Conservation (phyloP, 2,888 invertebrate species). For the Thymelicus lineola region DNA sequence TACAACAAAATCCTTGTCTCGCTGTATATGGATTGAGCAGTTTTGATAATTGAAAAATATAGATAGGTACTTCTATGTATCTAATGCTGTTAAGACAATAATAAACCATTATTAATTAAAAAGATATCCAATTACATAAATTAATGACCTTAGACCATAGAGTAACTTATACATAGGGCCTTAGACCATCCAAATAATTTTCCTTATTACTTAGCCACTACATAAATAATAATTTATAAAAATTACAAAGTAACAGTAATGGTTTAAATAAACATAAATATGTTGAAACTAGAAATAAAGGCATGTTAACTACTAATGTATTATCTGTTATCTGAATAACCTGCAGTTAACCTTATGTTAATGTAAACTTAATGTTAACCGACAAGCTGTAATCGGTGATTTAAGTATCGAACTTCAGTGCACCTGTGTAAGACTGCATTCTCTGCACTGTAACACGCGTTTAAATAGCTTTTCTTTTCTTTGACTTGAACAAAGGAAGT, state of each 20-base stretch:
- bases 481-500: too few relatives aligned
- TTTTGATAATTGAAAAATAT: slow-evolving; percentile 61
- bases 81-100: too few relatives aligned
- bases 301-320: slow-evolving; percentile 19
- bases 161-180: too few relatives aligned
- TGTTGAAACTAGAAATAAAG: slow-evolving; percentile 3
- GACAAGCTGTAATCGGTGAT: slow-evolving; percentile 17
- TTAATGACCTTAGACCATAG: too few relatives aligned
- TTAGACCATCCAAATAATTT: too few relatives aligned
- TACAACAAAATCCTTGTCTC: slow-evolving; percentile 77
- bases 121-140: too few relatives aligned
- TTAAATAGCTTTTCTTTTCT: not conserved
- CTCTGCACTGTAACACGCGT: too few relatives aligned
- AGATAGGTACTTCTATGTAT: too few relatives aligned
- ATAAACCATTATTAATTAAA: too few relatives aligned
- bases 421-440: not conserved
- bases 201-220: too few relatives aligned
- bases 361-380: slow-evolving; percentile 22
- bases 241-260: not conserved
- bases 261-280: not conserved
- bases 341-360: slow-evolving; percentile 32
- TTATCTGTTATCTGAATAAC: slow-evolving; percentile 30
- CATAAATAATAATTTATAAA: too few relatives aligned
- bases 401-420: slow-evolving; percentile 38
- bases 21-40: slow-evolving; percentile 47